Base-by-base conservation (phyloP, 2,797 vertebrate genomes). In the Sebastes dallii region DNA sequence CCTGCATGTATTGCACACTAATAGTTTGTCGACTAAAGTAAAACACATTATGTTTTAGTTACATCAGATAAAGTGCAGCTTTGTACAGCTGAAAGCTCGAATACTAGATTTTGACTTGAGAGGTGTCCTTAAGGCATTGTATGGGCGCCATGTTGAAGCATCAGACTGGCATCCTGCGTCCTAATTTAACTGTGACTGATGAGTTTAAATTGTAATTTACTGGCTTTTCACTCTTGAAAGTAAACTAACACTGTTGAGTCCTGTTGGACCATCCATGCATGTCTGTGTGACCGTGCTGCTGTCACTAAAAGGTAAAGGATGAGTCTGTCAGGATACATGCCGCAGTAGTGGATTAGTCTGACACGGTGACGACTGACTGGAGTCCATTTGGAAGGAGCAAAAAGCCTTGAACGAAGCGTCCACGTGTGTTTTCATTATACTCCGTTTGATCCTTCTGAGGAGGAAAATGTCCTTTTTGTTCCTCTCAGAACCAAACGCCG, bases 101-200 rank as follows among this genome's bases (percentile, higher is more conserved):
- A 92, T 87, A 86, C 88, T 88, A 62, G 62, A 66, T 42, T 66
- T 77, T 69, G n/a, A 69, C 72, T 78, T 10, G 25, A 82, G 34
- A 56, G 25, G 59, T 81, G 66, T 72, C 78, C 22, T 88, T 91
- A 92, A 94, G 93, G 89, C 91, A 87, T 89, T 85, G 66, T 61
- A 72, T 52, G 64, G 82, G 61, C 75, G 77, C 75, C 69, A 24
- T 69, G 9, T 25, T 56, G 73, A 79, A 62, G 75, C 32, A 36
- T 67, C 61, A 36, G 32, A 82, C 64, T 11, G 62, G 54, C 59
- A 46, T 77, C 58, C 72, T 71, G 74, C 59, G 36, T 60, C 75
- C 67, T 67, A 67, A 36, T 50, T 25, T 32, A 66, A 8, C 16
- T 65, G 58, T 55, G 46, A 27, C 65, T 46, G 29, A n/a, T 14